Percentiles rank a stretch among this genome's conserved stretches.
Conservation (phyloP, 2,888 invertebrate species). For the Enoplolaimus lenunculus region DNA sequence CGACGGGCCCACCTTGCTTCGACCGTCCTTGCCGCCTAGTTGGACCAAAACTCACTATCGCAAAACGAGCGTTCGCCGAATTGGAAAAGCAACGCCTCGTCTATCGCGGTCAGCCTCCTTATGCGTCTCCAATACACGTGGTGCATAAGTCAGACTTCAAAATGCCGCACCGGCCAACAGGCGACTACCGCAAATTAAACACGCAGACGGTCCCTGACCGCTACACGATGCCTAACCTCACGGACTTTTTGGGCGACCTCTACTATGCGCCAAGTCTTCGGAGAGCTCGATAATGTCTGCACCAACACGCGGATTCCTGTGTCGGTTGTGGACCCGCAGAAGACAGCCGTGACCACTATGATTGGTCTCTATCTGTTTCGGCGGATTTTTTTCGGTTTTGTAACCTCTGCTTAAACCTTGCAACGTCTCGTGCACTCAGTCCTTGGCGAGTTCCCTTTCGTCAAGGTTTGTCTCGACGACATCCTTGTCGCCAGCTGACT, state of each 20-base stretch:
- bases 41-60: not conserved
- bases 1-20: not conserved
- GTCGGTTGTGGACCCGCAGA: not conserved
- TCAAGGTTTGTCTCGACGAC: not conserved
- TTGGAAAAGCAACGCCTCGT: not conserved
- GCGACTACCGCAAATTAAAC: not conserved
- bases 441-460: not conserved
- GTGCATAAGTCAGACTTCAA: not conserved
- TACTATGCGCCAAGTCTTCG: not conserved
- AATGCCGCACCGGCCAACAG: not conserved
- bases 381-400: not conserved
- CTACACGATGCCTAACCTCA: not conserved
- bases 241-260: not conserved
- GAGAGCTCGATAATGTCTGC: not conserved
- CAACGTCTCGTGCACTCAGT: not conserved
- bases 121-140: not conserved
- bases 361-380: not conserved
- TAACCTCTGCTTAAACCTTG: not conserved
- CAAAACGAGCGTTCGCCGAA: conserved; percentile 4
- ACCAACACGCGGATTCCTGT: not conserved
- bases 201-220: not conserved
- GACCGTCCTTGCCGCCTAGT: conserved; percentile 4
- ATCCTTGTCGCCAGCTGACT: not conserved
- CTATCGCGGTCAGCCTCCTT: not conserved
- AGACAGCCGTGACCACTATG: not conserved